phyloP scores from a whole-genome alignment of 1,140 invertebrate species.

The Tetramorium simillimum region DNA sequence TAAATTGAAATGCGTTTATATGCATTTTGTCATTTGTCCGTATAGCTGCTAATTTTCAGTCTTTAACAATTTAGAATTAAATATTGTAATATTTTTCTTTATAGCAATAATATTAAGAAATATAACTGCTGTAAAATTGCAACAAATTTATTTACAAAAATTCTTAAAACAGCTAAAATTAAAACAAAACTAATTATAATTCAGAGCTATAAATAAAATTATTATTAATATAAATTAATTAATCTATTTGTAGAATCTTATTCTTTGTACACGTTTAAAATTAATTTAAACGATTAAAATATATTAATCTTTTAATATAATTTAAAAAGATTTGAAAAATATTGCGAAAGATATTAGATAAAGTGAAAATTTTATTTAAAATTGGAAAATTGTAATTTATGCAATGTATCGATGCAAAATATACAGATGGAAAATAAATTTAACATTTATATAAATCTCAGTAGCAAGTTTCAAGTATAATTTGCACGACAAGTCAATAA shows the following conservation, averaged over 20 bases:
- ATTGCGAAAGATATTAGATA: background rate
- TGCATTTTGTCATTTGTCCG: background rate
- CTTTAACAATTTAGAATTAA: slow-evolving; percentile 7
- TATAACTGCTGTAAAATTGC: background rate
- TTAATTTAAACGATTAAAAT: no score
- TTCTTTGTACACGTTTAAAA: background rate
- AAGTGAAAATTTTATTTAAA: no score
- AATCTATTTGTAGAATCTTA: slow-evolving; percentile 1
- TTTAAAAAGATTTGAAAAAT: background rate
- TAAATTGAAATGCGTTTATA: background rate
- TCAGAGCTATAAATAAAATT: background rate
- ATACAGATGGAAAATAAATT: background rate
- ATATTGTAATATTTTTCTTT: background rate
- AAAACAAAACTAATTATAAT: background rate
- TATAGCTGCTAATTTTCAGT: background rate
- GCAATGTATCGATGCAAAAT: background rate
- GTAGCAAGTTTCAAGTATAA: background rate
- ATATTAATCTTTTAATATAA: background rate
- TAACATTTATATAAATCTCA: background rate
- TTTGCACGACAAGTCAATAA: background rate
- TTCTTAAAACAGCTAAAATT: background rate
- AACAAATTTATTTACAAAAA: slow-evolving; percentile 16
- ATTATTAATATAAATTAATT: background rate
- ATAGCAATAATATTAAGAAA: background rate
- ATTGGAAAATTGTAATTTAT: background rate